phyloP scores from a whole-genome alignment of 1,140 invertebrate species.

The Hycleus cichorii region DNA sequence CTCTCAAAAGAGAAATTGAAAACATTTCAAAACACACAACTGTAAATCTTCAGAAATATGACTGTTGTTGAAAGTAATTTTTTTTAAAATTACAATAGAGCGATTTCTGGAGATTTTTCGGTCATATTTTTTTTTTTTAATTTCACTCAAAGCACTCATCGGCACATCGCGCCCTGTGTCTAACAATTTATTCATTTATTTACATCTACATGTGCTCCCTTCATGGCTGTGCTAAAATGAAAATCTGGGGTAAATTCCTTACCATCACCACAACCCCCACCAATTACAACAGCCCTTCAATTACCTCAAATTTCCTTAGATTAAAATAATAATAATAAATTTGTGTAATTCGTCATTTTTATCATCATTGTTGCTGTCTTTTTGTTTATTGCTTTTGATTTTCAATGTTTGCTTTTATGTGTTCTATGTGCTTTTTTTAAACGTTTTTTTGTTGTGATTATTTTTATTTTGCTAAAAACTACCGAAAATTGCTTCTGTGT shows the following conservation, averaged over 20 bases:
- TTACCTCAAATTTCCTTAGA: conserved; percentile 1
- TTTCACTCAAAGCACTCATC: conserved; percentile 32
- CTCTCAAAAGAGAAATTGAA: background rate
- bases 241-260: conserved; percentile 28
- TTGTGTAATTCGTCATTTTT: conserved; percentile 17
- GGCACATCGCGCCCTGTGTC: conserved; percentile 36
- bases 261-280: background rate
- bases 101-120: conserved; percentile 14
- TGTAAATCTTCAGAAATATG: background rate
- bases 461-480: no score
- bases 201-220: conserved; percentile 33
- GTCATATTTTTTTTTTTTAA: conserved; percentile 4
- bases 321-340: background rate
- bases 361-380: conserved; percentile 16
- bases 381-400: conserved; percentile 25
- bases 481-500: conserved; percentile 5
- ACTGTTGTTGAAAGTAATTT: background rate
- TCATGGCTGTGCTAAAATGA: conserved; percentile 37
- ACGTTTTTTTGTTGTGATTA: no score
- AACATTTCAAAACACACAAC: no score
- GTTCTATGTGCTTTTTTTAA: background rate
- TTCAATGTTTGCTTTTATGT: conserved; percentile 1
- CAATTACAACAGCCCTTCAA: background rate
- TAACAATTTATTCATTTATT: conserved; percentile 30
- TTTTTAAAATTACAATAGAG: background rate